These are phyloP conservation scores for Syngnathoides biaculeatus DNA, from an alignment of 2,113 vertebrate genomes.

Conservation along the genomic window DNA sequence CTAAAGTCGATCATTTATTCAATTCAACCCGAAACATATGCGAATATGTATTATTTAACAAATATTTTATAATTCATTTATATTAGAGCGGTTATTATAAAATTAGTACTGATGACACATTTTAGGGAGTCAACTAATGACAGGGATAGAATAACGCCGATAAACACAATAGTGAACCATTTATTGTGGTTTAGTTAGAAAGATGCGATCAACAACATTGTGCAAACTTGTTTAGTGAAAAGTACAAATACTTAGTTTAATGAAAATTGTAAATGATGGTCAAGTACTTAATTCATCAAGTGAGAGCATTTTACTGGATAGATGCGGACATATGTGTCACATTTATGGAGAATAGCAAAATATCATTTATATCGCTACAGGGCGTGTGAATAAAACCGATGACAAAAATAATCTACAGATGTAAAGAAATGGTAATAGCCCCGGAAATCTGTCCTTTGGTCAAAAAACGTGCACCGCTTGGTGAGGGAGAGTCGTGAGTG, in stretches of 20 bases:
- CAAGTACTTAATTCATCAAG: constrained; percentile 23
- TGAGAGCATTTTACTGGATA: neutral
- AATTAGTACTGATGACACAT: too few species aligned
- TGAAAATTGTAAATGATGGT: constrained; percentile 7
- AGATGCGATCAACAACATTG: neutral
- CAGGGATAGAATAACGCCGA: too few species aligned
- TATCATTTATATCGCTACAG: constrained; percentile 20
- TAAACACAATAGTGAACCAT: too few species aligned
- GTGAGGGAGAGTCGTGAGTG: constrained; percentile 82
- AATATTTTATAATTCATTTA: too few species aligned
- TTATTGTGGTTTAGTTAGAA: neutral
- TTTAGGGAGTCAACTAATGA: too few species aligned
- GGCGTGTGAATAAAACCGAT: constrained; percentile 11
- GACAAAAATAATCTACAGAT: constrained; percentile 3
- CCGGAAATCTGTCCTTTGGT: neutral
- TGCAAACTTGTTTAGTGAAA: constrained; percentile 42
- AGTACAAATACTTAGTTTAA: constrained; percentile 25
- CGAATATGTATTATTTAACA: neutral
- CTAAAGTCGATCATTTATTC: neutral
- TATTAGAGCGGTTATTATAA: too few species aligned
- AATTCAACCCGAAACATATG: neutral
- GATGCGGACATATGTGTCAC: neutral
- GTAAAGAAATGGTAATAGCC: constrained; percentile 7
- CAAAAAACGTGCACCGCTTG: constrained; percentile 71
- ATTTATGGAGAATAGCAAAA: too few species aligned